Base-by-base conservation (phyloP, 2,888 invertebrate genomes). In the Schrankia costaestrigalis region DNA sequence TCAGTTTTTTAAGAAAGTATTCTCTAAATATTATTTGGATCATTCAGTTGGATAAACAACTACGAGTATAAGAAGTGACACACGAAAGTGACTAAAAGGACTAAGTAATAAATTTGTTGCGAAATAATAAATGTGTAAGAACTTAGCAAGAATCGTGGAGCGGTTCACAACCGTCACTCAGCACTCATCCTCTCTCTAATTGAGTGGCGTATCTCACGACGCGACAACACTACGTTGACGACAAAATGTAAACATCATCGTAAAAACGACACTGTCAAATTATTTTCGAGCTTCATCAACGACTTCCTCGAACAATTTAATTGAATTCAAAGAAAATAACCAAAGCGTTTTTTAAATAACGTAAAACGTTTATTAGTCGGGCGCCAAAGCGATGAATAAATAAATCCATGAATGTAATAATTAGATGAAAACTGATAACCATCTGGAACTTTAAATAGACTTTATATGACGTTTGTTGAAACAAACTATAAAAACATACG, bases 111-210 rank as follows among this genome's bases (percentile, higher is more conserved):
- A 35, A 49, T 47, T 50, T 53, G 54, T 51, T 58, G 60, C 50
- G 68, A 57, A 69, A 67, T 70, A 67, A 68, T 63, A 54, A 56
- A 62, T 53, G 52, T 49, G n/a, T 51, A 41, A 47, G 54, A 52
- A 54, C 46, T 52, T 56, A 57, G 55, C 58, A 60, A 63, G 63
- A 58, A 58, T 52, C 51, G 57, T 43, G 49, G 47, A 59, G 52
- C 58, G 53, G 56, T 49, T 37, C 52, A 54, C 55, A 43, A 52
- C 58, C 57, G 66, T 65, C 68, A 64, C 54, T 58, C 63, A 56
- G 54, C 60, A 65, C 63, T 71, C 66, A 63, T 69, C 62, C 66
- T 56, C 54, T 48, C 54, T 53, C 60, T 70, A 69, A 71, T 71
- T 70, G 70, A 70, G 65, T 63, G 62, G 60, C 51, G 56, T 56